These are phyloP conservation scores for Candoia aspera DNA, from an alignment of 2,113 vertebrate species.

Conservation along the genomic window DNA sequence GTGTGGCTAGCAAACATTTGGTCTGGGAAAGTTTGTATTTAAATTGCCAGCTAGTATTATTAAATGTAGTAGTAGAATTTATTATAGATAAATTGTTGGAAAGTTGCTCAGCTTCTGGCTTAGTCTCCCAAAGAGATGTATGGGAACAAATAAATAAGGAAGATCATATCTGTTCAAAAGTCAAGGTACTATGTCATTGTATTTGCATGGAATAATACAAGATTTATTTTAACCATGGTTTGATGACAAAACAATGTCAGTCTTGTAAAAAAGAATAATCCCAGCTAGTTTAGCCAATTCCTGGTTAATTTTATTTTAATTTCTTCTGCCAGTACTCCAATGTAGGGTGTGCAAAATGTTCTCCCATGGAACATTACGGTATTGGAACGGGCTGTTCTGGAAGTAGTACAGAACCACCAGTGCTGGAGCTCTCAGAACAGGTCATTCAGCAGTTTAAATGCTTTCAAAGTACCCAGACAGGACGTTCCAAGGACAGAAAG, in stretches of 20 bases:
- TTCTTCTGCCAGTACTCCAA: background rate
- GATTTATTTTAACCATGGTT: background rate
- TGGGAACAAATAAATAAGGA: background rate
- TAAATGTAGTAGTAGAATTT: background rate
- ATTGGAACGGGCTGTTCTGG: background rate
- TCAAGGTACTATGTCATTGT: background rate
- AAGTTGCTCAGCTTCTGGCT: background rate
- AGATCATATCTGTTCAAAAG: background rate
- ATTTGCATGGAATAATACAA: background rate
- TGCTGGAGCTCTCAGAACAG: background rate
- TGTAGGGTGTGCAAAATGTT: background rate
- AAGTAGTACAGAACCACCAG: background rate
- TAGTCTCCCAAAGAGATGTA: background rate
- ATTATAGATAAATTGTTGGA: background rate
- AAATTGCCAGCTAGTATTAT: background rate
- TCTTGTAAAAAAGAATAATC: background rate
- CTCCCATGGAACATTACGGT: background rate
- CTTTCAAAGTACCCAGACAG: background rate
- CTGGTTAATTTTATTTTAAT: background rate
- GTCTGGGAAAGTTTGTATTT: background rate
- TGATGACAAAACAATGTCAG: background rate
- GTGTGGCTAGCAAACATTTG: conserved; percentile 15
- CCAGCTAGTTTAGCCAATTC: background rate
- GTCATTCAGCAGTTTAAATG: background rate
- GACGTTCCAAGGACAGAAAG: too few relatives aligned